Evolutionary conservation across 1,140 invertebrate genomes (phyloP).

Genomic region (Arion vulgaris): DNA sequence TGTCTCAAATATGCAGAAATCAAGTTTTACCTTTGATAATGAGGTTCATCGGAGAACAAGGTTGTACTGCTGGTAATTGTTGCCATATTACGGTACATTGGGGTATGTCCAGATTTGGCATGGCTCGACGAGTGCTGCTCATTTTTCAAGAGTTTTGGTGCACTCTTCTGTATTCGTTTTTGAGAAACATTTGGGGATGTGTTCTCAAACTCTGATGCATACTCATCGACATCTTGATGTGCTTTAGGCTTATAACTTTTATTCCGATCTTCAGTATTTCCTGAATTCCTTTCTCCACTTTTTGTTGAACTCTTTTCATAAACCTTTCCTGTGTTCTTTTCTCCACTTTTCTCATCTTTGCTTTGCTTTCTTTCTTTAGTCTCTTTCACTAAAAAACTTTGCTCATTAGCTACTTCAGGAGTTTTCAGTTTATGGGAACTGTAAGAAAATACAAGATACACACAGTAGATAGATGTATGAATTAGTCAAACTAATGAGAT

Average conservation of each 20-base stretch:
- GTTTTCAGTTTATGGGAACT: not conserved
- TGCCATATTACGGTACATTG: not conserved
- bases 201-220: not conserved
- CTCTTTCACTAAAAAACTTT: not conserved
- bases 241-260: not conserved
- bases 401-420: not conserved
- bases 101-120: not conserved
- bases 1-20: too few species aligned
- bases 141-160: not conserved
- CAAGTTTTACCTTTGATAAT: not conserved
- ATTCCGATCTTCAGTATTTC: too few species aligned
- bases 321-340: not conserved
- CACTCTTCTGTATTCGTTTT: not conserved
- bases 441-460: too few species aligned
- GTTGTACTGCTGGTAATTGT: conserved; percentile 22
- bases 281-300: too few species aligned
- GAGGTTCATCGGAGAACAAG: not conserved
- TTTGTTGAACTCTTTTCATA: not conserved
- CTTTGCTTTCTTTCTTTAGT: not conserved
- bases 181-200: not conserved
- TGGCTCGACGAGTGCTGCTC: not conserved
- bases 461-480: too few species aligned
- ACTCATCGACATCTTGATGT: not conserved
- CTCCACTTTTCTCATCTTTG: not conserved
- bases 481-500: too few species aligned